Evolutionary conservation across 1,140 invertebrate genomes (phyloP).

Genomic region (Reticulitermes speratus): DNA sequence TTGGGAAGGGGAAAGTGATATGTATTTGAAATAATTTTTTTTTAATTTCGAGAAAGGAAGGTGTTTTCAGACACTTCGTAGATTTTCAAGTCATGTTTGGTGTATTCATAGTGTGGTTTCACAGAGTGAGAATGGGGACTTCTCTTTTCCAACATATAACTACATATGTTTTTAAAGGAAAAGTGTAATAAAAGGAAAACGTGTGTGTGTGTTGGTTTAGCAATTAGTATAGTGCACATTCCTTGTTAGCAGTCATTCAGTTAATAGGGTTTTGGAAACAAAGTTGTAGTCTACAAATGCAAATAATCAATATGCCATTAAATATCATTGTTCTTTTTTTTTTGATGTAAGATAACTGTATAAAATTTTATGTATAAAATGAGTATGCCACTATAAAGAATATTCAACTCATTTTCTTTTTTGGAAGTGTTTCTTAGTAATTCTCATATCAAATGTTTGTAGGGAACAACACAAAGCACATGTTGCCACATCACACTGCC

Average conservation of each 20-base stretch:
- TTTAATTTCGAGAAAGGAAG: too few species aligned
- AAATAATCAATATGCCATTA: neutral
- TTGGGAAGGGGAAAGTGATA: too few species aligned
- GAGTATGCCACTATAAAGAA: neutral
- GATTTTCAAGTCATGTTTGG: too few species aligned
- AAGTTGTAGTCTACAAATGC: neutral
- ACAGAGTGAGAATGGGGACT: neutral
- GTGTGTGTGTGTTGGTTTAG: neutral
- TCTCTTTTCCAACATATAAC: neutral
- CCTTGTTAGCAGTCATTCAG: neutral
- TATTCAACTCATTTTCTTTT: neutral
- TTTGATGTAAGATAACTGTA: slow-evolving; percentile 1
- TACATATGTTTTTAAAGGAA: neutral
- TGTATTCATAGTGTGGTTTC: neutral
- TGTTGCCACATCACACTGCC: too few species aligned
- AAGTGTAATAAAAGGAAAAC: neutral
- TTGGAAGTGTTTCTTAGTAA: neutral
- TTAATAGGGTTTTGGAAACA: neutral
- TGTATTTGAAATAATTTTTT: too few species aligned
- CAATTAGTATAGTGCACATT: neutral
- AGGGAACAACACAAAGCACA: too few species aligned
- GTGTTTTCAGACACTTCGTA: too few species aligned
- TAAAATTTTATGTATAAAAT: neutral
- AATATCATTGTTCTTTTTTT: neutral
- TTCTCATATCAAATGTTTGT: neutral